Conservation (phyloP, 2,797 vertebrate species). For the Leontocebus nigricollis region DNA sequence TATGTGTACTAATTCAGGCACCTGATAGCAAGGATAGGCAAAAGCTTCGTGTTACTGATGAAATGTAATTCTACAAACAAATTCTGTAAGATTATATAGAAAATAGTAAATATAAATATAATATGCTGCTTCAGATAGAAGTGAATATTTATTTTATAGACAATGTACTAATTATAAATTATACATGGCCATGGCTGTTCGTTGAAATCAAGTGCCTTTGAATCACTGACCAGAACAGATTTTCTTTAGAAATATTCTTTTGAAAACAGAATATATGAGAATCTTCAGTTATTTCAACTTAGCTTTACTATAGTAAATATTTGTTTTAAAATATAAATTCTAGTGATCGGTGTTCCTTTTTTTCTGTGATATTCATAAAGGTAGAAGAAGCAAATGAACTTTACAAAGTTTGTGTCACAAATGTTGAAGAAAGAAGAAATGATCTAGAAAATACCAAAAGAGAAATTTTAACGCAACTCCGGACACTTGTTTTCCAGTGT, state of each 20-base stretch:
- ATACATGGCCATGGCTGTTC: neutral
- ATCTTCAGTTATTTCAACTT: conserved; percentile 30
- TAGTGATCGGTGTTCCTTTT: neutral
- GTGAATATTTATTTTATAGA: neutral
- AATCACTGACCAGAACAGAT: conserved; percentile 37
- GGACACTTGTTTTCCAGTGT: conserved; percentile 96
- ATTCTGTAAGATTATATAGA: neutral
- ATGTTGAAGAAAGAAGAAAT: conserved; percentile 91
- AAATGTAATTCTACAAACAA: conserved; percentile 29
- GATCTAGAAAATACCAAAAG: conserved; percentile 93
- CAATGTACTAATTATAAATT: conserved; percentile 3
- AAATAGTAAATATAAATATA: conserved; percentile 27
- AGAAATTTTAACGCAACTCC: conserved; percentile 93
- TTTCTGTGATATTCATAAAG: conserved; percentile 80
- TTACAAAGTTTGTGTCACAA: conserved; percentile 92
- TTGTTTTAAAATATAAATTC: conserved; percentile 49
- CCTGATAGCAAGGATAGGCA: neutral
- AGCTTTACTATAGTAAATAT: conserved; percentile 23
- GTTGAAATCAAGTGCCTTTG: conserved; percentile 13
- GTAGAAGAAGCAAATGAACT: conserved; percentile 94
- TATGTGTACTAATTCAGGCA: neutral
- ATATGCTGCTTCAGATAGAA: conserved; percentile 25
- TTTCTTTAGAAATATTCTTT: conserved; percentile 31
- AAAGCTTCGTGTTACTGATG: conserved; percentile 32
- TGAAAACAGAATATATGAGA: conserved; percentile 46